phyloP scores from a whole-genome alignment of 1,140 invertebrate species.

The Helicoverpa zea region DNA sequence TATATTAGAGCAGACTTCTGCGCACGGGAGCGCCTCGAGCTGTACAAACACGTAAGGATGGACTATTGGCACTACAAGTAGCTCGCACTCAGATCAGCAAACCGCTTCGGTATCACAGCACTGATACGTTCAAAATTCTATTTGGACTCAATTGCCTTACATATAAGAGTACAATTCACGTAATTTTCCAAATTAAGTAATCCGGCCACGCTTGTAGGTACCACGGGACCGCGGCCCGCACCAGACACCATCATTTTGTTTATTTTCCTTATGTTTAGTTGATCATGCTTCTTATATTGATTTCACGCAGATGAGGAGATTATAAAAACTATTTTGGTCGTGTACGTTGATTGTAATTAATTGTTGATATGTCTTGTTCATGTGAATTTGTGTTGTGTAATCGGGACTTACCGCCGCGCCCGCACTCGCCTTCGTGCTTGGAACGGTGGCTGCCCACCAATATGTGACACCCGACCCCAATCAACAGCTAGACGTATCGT shows the following conservation, averaged over 20 bases:
- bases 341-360: slow-evolving; percentile 81
- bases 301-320: slow-evolving; percentile 73
- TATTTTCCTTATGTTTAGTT: slow-evolving; percentile 69
- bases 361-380: slow-evolving; percentile 84
- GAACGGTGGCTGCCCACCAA: slow-evolving; percentile 78
- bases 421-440: slow-evolving; percentile 82
- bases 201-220: slow-evolving; percentile 53
- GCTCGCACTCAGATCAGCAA: slow-evolving; percentile 60
- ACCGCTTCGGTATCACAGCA: slow-evolving; percentile 58
- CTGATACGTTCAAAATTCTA: slow-evolving; percentile 34
- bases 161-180: slow-evolving; percentile 14
- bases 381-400: slow-evolving; percentile 86
- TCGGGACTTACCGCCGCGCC: slow-evolving; percentile 77
- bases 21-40: slow-evolving; percentile 27
- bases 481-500: slow-evolving; percentile 72
- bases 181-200: slow-evolving; percentile 31
- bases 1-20: slow-evolving; percentile 18
- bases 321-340: slow-evolving; percentile 87
- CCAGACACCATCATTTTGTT: slow-evolving; percentile 68
- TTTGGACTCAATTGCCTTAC: slow-evolving; percentile 13
- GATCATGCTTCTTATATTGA: slow-evolving; percentile 79
- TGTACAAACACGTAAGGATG: slow-evolving; percentile 64
- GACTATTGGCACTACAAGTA: slow-evolving; percentile 65
- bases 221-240: slow-evolving; percentile 71
- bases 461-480: slow-evolving; percentile 78